Conservation (phyloP, 2,113 vertebrate species). For the Silurus glanis region DNA sequence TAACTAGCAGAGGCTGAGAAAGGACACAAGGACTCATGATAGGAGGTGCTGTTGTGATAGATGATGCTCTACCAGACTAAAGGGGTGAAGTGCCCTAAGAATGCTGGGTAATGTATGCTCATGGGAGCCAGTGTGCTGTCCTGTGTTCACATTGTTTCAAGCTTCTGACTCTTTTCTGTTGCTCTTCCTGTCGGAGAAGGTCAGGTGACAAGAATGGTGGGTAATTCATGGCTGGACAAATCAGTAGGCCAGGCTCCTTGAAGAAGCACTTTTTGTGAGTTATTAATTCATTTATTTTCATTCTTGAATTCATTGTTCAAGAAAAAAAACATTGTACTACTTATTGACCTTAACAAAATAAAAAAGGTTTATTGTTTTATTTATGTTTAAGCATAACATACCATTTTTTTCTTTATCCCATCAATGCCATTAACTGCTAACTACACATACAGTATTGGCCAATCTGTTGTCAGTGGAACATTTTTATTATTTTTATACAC, state of each 20-base stretch:
- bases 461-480: background rate
- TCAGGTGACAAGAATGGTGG: background rate
- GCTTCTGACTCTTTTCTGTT: constrained; percentile 1
- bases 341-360: background rate
- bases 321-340: background rate
- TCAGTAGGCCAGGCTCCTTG: background rate
- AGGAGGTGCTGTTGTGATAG: constrained; percentile 31
- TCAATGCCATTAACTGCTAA: background rate
- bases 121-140: background rate
- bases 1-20: constrained; percentile 24
- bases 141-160: background rate
- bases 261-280: background rate
- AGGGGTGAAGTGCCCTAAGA: constrained; percentile 25
- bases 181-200: background rate
- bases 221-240: background rate
- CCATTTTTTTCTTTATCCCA: background rate
- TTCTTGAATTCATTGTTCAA: background rate
- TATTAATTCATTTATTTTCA: background rate
- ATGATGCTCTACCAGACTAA: background rate
- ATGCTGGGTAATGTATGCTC: constrained; percentile 44
- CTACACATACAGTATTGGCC: background rate
- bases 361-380: background rate
- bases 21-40: constrained; percentile 9
- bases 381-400: background rate
- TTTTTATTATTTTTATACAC: background rate